These are phyloP conservation scores for Smittia sp. DNA, from an alignment of 2,888 invertebrate species.

Conservation along the genomic window DNA sequence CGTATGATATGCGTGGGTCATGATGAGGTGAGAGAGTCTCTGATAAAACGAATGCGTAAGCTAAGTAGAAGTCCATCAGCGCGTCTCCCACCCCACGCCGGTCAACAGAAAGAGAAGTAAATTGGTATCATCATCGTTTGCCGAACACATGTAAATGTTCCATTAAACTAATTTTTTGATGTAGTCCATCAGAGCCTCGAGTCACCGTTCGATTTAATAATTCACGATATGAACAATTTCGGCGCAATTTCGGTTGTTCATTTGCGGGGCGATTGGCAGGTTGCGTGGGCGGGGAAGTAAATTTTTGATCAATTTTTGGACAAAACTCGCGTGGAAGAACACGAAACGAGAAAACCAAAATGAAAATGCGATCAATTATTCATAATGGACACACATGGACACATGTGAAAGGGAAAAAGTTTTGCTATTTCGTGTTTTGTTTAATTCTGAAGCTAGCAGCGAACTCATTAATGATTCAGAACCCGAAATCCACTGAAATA, in stretches of 20 bases:
- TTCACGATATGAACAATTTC: conserved; percentile 22
- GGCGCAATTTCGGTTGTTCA: conserved; percentile 14
- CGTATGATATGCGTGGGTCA: neutral
- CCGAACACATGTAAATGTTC: conserved; percentile 23
- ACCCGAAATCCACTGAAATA: neutral
- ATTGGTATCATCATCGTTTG: conserved; percentile 25
- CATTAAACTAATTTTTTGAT: conserved; percentile 25
- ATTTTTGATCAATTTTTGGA: conserved; percentile 17
- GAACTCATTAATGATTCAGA: conserved; percentile 24
- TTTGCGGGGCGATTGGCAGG: neutral
- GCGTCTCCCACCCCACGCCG: neutral
- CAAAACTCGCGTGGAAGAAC: conserved; percentile 9
- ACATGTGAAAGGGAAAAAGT: conserved; percentile 34
- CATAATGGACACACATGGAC: conserved; percentile 26
- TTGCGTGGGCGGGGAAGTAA: conserved; percentile 1
- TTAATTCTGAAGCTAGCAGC: neutral
- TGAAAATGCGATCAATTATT: conserved; percentile 37
- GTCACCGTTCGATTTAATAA: conserved; percentile 12
- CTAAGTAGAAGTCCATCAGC: neutral
- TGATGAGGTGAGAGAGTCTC: neutral
- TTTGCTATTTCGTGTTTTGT: conserved; percentile 34
- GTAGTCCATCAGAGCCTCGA: neutral
- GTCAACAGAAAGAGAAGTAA: neutral
- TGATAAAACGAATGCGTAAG: neutral
- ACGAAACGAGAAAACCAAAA: neutral